Conservation (phyloP, 2,113 vertebrate genomes). For the Petrocephalus microphthalmus region DNA sequence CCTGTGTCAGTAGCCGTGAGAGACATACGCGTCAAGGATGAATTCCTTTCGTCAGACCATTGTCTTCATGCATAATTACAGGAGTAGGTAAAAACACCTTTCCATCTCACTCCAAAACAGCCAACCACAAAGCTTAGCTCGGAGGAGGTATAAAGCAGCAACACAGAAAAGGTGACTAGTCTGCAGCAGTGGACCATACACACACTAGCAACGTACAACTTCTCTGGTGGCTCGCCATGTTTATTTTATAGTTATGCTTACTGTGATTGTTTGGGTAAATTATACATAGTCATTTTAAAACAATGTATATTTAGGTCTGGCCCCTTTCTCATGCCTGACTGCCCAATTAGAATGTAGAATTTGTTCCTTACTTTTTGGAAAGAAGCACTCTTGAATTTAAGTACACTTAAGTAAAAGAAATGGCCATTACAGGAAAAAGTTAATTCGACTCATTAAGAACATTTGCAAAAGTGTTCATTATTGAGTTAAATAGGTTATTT, state of each 20-base stretch:
- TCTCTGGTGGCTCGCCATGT: background rate
- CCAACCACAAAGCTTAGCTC: background rate
- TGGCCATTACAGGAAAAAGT: background rate
- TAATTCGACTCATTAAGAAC: background rate
- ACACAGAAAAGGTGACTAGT: constrained; percentile 4
- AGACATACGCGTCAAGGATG: constrained; percentile 43
- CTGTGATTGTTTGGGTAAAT: background rate
- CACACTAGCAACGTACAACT: background rate
- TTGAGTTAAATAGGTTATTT: background rate
- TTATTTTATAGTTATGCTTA: background rate
- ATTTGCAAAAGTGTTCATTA: background rate
- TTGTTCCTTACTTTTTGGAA: background rate
- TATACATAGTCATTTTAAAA: background rate
- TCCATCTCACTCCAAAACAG: background rate
- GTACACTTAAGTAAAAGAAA: background rate
- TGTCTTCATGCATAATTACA: constrained; percentile 11
- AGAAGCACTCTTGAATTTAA: background rate
- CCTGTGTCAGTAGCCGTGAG: constrained; percentile 53
- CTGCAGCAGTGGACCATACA: background rate
- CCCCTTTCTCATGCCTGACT: background rate
- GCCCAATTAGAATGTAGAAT: background rate
- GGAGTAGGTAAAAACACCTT: background rate
- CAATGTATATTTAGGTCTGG: background rate
- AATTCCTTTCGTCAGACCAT: constrained; percentile 38
- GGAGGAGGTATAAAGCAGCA: background rate